Evolutionary conservation across 2,113 vertebrate genomes (phyloP).

Genomic region (Chionomys nivalis): DNA sequence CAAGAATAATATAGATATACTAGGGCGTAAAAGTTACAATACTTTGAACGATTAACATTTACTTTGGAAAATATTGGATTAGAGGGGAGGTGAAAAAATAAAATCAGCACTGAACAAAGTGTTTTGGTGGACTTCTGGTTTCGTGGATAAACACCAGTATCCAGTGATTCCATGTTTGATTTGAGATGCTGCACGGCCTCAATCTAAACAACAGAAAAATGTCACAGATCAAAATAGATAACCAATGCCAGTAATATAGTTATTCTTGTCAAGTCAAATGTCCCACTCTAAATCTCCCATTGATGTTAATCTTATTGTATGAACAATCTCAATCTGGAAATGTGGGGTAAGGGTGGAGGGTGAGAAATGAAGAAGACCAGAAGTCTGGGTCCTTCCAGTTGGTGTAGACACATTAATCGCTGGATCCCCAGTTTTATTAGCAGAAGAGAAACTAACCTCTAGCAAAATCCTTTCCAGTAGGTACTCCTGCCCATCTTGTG

Average conservation of each 20-base stretch:
- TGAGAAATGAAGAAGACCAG: neutral
- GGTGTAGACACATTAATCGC: neutral
- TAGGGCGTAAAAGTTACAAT: neutral
- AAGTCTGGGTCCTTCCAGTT: neutral
- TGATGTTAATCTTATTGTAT: neutral
- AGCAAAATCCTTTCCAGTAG: neutral
- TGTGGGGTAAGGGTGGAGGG: rapidly evolving
- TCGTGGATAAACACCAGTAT: neutral
- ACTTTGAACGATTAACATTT: neutral
- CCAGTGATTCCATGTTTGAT: neutral
- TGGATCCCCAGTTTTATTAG: neutral
- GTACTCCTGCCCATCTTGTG: neutral
- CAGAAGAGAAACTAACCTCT: neutral
- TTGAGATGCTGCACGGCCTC: neutral
- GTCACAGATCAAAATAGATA: neutral
- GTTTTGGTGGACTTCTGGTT: neutral
- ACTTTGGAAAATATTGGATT: neutral
- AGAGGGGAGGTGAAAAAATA: neutral
- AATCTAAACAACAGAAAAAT: neutral
- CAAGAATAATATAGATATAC: constrained; percentile 5
- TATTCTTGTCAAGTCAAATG: neutral
- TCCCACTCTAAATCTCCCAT: neutral
- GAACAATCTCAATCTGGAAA: neutral
- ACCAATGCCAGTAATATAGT: neutral
- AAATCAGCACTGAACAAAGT: neutral